A percentile compares a stretch with the other conserved stretches of the same genome.
Evolutionary conservation across 1,140 invertebrate species (phyloP).

Genomic region (Penaeus japonicus): DNA sequence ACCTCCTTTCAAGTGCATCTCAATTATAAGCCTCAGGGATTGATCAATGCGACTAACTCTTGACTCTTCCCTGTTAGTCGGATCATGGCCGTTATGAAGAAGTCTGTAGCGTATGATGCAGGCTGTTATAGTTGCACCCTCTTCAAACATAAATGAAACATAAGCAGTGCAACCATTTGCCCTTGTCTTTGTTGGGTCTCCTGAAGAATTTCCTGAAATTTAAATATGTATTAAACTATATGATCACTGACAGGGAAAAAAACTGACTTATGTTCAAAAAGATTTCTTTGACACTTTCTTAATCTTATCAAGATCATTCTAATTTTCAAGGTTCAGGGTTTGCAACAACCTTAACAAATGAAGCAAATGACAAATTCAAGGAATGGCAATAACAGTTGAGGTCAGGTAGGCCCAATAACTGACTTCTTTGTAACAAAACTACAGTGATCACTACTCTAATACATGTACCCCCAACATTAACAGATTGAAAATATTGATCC

Average conservation of each 20-base stretch:
- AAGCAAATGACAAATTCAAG: too few species aligned
- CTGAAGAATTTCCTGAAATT: constrained; percentile 31
- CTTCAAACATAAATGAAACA: constrained; percentile 45
- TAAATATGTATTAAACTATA: not conserved
- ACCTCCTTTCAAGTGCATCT: not conserved
- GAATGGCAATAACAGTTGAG: too few species aligned
- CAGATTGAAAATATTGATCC: too few species aligned
- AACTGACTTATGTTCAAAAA: not conserved
- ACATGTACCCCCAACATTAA: too few species aligned
- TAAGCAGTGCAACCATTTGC: constrained; percentile 48
- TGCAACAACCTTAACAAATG: too few species aligned
- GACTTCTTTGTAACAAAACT: too few species aligned
- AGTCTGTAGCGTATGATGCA: constrained; percentile 36
- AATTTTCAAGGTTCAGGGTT: too few species aligned
- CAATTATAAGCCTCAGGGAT: constrained; percentile 17
- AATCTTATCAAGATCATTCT: too few species aligned
- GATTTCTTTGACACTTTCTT: too few species aligned
- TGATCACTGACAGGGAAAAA: not conserved
- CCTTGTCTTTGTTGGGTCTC: constrained; percentile 46
- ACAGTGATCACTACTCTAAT: too few species aligned
- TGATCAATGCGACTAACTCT: constrained; percentile 42
- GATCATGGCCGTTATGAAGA: constrained; percentile 41
- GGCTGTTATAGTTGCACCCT: constrained; percentile 40
- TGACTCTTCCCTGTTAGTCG: constrained; percentile 46
- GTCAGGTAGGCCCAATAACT: too few species aligned